Evolutionary conservation across 1,140 invertebrate species (phyloP), one percentile per base, ranked within the genome.

Genomic region (Gerris buenoi): DNA sequence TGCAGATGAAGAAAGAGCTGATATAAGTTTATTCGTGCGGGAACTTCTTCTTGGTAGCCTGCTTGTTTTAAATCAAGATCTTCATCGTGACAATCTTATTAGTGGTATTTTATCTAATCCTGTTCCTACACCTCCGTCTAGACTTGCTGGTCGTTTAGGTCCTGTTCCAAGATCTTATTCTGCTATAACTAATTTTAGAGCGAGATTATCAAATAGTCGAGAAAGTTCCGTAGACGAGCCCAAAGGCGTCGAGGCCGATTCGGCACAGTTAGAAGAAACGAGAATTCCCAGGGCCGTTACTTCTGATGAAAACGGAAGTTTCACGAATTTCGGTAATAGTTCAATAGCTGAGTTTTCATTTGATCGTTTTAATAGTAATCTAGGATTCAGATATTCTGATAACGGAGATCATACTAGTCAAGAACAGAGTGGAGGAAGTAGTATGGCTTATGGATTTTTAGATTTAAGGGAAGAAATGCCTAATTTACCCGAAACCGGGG

Each of bases 11-110:
- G 82, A 85, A 69, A 80, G 81, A 71, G 82, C 84, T 65, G 85
- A 86, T 74, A 79, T 83, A 69, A 86, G 85, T 74, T 73, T 87
- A 22, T 88, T 88, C 79, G 80, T 86, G 62, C 83, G 86, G 72
- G 86, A 88, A 77, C 74, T 88, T 64, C 78, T 88, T 29, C 76
- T 88, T 65, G 81, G 83, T 28, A 84, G 84, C 27, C 75, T 88
- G 71, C 80, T 81, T 46, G 77, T 60, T 15, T 22, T 22, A 25
- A 22, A 60, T 22, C 15, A 60, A 22, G 58, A 60, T 60, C 22
- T 60, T 14, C 58, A 60, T 22, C 15, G 23, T 22, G 15, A 60
- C 5, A 60, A 60, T 60, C 23, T 15, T 13, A 22, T 60, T 3
- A 15, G 15, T 60, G 23, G 58, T 22, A 22, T 60, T 14, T 25